Conservation (phyloP, 2,888 invertebrate genomes). For the Chrysomela aeneicollis region DNA sequence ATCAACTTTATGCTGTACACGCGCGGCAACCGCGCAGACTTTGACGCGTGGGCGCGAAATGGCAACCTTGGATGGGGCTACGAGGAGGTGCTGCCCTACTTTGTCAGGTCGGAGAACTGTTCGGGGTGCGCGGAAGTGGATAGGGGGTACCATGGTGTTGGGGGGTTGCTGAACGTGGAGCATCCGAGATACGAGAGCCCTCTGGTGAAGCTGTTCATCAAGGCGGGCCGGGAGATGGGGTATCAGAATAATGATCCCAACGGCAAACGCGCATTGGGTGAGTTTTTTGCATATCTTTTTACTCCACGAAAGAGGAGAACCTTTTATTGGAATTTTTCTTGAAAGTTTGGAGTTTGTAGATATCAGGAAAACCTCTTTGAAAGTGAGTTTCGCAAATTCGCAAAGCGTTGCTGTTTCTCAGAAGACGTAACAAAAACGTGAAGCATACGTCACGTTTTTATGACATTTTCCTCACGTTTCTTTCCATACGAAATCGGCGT, state of each 20-base stretch:
- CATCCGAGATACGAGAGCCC: constrained; percentile 71
- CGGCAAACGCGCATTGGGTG: constrained; percentile 61
- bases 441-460: too few species aligned
- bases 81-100: constrained; percentile 76
- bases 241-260: constrained; percentile 78
- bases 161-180: constrained; percentile 75
- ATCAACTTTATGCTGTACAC: constrained; percentile 88
- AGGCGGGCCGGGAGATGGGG: constrained; percentile 74
- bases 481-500: too few species aligned
- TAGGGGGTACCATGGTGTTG: constrained; percentile 71
- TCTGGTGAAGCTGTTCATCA: constrained; percentile 70
- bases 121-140: constrained; percentile 67
- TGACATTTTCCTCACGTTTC: too few species aligned
- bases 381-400: too few species aligned
- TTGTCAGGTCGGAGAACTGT: constrained; percentile 80
- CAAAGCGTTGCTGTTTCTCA: too few species aligned
- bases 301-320: too few species aligned
- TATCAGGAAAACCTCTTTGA: too few species aligned
- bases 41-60: constrained; percentile 79
- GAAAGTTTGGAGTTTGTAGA: too few species aligned
- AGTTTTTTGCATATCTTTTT: background rate
- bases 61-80: constrained; percentile 81
- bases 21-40: constrained; percentile 77
- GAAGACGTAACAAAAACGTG: too few species aligned
- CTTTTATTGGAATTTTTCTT: too few species aligned